A percentile compares a stretch with the other conserved stretches of the same genome.
These are phyloP conservation scores for Aphelenchoides fujianensis DNA, from an alignment of 1,140 invertebrate species.

Conservation along the genomic window DNA sequence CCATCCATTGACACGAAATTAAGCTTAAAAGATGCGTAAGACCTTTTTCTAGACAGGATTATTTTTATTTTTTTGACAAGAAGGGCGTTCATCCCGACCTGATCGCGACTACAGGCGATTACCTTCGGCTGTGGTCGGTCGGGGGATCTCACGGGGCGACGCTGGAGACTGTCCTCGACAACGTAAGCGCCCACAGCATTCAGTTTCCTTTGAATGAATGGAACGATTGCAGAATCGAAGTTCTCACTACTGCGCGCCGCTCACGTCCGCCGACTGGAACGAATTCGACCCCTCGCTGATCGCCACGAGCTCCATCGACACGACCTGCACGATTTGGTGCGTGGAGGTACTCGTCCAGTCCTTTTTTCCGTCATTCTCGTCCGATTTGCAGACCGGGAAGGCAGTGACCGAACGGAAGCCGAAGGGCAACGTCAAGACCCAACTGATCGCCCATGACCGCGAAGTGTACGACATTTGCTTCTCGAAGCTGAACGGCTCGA, in stretches of 20 bases:
- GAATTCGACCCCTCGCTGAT: conserved; percentile 97
- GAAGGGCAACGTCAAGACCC: conserved; percentile 90
- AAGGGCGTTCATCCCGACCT: conserved; percentile 92
- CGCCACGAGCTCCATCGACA: conserved; percentile 96
- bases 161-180: conserved; percentile 91
- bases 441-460: conserved; percentile 98
- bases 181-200: conserved; percentile 66
- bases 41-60: no score
- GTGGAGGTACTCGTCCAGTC: conserved; percentile 80
- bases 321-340: conserved; percentile 99
- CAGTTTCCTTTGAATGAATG: no score
- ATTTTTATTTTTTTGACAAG: no score
- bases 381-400: conserved; percentile 68
- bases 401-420: conserved; percentile 78
- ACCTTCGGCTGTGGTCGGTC: conserved; percentile 90
- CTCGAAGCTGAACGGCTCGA: conserved; percentile 87
- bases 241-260: conserved; percentile 80
- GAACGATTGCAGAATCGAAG: conserved; percentile 18
- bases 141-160: conserved; percentile 68
- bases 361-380: no score
- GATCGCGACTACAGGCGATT: conserved; percentile 86
- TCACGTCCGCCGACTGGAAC: conserved; percentile 99
- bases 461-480: conserved; percentile 99
- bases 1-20: no score
- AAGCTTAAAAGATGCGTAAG: no score